Conservation (phyloP, 2,797 vertebrate genomes). For the Acridotheres tristis region DNA sequence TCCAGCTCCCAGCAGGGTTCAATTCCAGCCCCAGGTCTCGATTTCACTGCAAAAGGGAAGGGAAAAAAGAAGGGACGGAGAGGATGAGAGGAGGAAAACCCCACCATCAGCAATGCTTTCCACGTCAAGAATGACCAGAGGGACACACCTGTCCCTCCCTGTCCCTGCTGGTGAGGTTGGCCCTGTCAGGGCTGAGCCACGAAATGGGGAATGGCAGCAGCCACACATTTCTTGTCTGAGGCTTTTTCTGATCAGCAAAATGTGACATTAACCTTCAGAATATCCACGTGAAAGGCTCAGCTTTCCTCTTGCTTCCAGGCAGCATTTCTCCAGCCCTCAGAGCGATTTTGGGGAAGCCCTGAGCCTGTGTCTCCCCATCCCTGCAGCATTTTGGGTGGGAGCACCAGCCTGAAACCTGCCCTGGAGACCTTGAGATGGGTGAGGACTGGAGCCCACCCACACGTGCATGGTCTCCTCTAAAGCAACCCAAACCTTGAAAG, state of each 20-base stretch:
- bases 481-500: not conserved
- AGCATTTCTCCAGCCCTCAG: not conserved
- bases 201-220: not conserved
- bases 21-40: not conserved
- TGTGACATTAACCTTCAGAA: not conserved
- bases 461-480: rapidly evolving
- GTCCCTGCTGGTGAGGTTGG: not conserved
- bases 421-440: not conserved
- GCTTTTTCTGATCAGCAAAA: not conserved
- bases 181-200: not conserved
- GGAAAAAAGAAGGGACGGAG: not conserved
- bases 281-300: not conserved
- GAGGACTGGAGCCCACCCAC: not conserved
- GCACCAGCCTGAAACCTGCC: not conserved
- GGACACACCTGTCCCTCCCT: not conserved
- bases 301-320: not conserved
- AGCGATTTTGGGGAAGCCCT: not conserved
- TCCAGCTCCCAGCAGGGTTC: not conserved
- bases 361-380: not conserved
- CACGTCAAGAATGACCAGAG: not conserved
- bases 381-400: rapidly evolving
- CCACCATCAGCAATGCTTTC: not conserved
- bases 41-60: not conserved
- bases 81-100: not conserved
- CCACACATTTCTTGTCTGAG: not conserved